Base-by-base conservation (phyloP, 2,797 vertebrate genomes). In the Babyrousa celebensis region DNA sequence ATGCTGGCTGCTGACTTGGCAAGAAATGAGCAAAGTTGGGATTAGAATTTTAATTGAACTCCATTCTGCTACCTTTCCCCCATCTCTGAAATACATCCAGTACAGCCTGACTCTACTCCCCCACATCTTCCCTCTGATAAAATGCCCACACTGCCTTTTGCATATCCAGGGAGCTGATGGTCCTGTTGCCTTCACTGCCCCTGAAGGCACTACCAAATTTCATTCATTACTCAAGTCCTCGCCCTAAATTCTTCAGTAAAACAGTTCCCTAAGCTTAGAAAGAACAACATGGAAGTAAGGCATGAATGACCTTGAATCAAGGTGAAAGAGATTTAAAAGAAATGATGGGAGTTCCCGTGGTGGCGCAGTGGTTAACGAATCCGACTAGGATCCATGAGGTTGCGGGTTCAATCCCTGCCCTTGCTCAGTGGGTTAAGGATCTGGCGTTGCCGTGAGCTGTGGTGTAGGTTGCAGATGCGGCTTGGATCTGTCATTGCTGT, bases 41-140 rank as follows among this genome's bases (percentile, higher is more conserved):
- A 99, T 99, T 98, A 99, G 99, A 99, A 98, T 98, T 98, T 98
- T 98, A 98, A 99, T 98, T 98, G 97, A 98, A 98, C 82, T 95
- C 96, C 97, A 98, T 97, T 98, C 97, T 97, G 97, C 89, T 98
- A 98, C 97, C 96, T 98, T 98, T 97, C 92, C 78, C 83, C 97
- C 94, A 96, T 94, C 94, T 84, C 1, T 93, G 71, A 97, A 96
- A 83, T 92, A 67, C 93, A 97, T 93, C 95, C 88, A 97, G 93
- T 93, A 97, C 96, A 96, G 85, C 74, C 75, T 88, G 93, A 96
- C 89, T 92, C 74, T 70, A 43, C 6, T 43, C 68, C 68, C 12
- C 88, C 63, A 48, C 43, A 5, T 48, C 43, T 32, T 17, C 11
- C 40, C 48, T 48, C 1, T 75, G 43, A 71, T 20, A 84, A 98